These are phyloP conservation scores for Stenurella melanura DNA, from an alignment of 2,888 invertebrate genomes.

Conservation along the genomic window DNA sequence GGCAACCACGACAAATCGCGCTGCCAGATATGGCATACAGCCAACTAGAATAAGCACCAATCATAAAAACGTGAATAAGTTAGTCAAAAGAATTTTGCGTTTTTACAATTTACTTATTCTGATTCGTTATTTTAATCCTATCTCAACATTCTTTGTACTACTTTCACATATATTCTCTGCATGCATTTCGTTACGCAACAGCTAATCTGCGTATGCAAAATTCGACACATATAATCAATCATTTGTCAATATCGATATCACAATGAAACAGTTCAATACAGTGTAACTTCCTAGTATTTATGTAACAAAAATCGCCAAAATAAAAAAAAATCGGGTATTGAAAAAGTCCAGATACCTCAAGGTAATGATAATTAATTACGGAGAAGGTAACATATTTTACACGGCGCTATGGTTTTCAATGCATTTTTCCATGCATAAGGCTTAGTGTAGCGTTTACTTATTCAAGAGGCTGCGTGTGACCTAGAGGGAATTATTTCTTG, in stretches of 20 bases:
- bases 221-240: constrained; percentile 1
- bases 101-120: too few species aligned
- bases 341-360: not conserved
- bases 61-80: too few species aligned
- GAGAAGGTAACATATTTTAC: too few species aligned
- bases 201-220: not conserved
- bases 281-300: not conserved
- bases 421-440: not conserved
- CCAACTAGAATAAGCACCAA: too few species aligned
- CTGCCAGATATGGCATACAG: too few species aligned
- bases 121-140: too few species aligned
- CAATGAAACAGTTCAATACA: not conserved
- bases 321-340: not conserved
- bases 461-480: not conserved
- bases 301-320: not conserved
- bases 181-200: not conserved
- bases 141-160: too few species aligned
- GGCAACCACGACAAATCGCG: too few species aligned
- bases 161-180: not conserved
- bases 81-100: too few species aligned
- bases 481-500: not conserved
- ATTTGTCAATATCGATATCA: not conserved
- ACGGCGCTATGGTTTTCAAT: too few species aligned
- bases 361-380: not conserved
- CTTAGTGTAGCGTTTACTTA: not conserved